Conservation (phyloP, 2,797 vertebrate species). For the Danio jaintianensis region DNA sequence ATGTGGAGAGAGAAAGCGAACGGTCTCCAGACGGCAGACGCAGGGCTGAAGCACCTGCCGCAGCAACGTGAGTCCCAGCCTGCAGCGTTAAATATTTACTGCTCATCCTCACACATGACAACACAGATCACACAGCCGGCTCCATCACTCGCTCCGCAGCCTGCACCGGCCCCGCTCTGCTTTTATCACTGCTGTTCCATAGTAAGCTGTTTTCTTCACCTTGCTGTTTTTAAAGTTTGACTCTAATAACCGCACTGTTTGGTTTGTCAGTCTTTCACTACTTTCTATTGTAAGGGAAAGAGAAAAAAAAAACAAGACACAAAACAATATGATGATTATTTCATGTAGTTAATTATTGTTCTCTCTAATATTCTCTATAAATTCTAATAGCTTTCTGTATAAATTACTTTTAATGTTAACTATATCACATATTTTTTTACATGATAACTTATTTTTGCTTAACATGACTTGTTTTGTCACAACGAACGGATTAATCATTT, state of each 20-base stretch:
- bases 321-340: no score
- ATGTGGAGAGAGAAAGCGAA: slow-evolving; percentile 17
- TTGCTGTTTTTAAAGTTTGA: neutral
- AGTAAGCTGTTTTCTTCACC: slow-evolving; percentile 30
- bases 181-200: slow-evolving; percentile 40
- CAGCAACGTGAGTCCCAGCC: slow-evolving; percentile 54
- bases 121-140: slow-evolving; percentile 38
- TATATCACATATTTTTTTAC: no score
- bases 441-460: no score
- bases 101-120: slow-evolving; percentile 50
- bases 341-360: no score
- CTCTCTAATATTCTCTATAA: no score
- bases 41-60: slow-evolving; percentile 54
- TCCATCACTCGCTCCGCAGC: neutral
- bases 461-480: no score
- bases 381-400: no score
- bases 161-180: slow-evolving; percentile 23
- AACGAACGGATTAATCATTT: no score
- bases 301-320: neutral
- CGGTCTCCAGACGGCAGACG: slow-evolving; percentile 34
- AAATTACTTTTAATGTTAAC: no score
- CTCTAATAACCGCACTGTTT: neutral
- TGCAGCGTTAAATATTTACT: slow-evolving; percentile 61
- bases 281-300: neutral
- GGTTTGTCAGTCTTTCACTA: slow-evolving; percentile 5